phyloP scores from a whole-genome alignment of 2,888 invertebrate species.

The Brachyptera putata region DNA sequence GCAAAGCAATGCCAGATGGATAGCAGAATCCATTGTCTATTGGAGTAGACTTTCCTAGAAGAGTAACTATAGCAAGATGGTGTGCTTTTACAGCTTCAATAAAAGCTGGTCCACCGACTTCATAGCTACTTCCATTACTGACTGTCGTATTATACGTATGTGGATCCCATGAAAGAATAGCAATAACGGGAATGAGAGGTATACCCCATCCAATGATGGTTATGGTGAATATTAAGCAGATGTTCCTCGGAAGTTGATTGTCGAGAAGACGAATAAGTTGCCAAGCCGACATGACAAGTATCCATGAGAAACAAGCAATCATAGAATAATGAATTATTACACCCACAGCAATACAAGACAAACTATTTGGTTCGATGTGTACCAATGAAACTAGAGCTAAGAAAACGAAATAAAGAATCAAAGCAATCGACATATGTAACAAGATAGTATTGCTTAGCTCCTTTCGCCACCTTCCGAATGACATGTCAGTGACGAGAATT shows the following conservation, averaged over 20 bases:
- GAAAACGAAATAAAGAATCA: background rate
- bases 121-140: background rate
- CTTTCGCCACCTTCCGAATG: background rate
- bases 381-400: background rate
- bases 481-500: background rate
- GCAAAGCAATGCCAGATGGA: background rate
- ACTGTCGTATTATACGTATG: background rate
- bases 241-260: background rate
- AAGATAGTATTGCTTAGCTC: background rate
- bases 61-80: background rate
- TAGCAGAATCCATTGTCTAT: background rate
- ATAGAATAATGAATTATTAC: background rate
- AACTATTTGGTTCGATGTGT: background rate
- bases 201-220: background rate
- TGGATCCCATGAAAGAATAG: background rate
- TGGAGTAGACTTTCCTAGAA: background rate
- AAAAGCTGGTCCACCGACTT: background rate
- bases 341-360: background rate
- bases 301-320: background rate
- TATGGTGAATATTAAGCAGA: background rate
- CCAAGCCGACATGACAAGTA: background rate
- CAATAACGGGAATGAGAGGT: background rate
- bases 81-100: background rate
- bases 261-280: background rate
- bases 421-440: background rate